These are phyloP conservation scores for Fregetta grallaria DNA, from an alignment of 2,113 vertebrate genomes.

Conservation along the genomic window DNA sequence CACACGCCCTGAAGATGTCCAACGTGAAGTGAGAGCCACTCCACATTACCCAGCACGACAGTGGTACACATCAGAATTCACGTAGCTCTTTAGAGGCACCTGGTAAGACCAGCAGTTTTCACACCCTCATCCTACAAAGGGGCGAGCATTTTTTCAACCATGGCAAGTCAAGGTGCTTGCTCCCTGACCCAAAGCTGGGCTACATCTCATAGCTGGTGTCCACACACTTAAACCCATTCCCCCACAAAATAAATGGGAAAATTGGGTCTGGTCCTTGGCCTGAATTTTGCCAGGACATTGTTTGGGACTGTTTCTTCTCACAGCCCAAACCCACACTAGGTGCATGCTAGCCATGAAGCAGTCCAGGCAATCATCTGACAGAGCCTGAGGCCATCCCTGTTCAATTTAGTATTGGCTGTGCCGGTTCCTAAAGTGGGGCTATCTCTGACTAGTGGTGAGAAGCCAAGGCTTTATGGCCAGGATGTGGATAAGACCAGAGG, in stretches of 20 bases:
- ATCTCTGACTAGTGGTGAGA: neutral
- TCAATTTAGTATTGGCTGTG: neutral
- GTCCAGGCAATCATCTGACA: neutral
- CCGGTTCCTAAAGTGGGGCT: neutral
- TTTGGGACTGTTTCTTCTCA: neutral
- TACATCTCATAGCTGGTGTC: neutral
- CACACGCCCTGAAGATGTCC: neutral
- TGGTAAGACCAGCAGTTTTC: neutral
- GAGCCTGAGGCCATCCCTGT: too few species aligned
- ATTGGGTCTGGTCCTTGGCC: neutral
- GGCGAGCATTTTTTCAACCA: neutral
- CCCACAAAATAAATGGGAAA: neutral
- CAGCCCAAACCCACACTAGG: rapidly evolving
- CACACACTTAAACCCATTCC: neutral
- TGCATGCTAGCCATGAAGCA: neutral
- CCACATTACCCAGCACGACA: neutral
- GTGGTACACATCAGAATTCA: neutral
- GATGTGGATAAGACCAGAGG: neutral
- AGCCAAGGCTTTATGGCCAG: neutral
- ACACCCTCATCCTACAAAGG: neutral
- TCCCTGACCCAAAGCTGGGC: neutral
- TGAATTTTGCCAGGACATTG: neutral
- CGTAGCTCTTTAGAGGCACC: neutral
- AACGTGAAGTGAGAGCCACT: neutral
- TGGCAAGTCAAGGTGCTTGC: neutral